Conservation (phyloP, 2,797 vertebrate species). For the Danio kyathit region DNA sequence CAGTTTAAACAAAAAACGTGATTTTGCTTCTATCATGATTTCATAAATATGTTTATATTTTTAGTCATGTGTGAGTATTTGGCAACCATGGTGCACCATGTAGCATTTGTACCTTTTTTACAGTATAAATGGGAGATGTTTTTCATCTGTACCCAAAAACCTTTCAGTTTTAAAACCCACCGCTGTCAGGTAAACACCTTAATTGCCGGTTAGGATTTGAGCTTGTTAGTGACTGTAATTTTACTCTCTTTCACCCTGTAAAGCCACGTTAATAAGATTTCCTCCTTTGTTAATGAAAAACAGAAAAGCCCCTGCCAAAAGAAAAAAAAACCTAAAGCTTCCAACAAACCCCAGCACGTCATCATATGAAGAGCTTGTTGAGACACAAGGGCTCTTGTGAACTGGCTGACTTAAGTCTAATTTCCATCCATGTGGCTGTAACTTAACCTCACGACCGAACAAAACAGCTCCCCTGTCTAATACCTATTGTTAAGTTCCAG, state of each 20-base stretch:
- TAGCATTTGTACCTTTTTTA: too few relatives aligned
- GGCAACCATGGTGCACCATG: too few relatives aligned
- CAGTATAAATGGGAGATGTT: too few relatives aligned
- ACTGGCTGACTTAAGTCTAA: slow-evolving; percentile 56
- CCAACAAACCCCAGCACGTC: slow-evolving; percentile 51
- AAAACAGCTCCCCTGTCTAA: slow-evolving; percentile 40
- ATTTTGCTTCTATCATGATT: too few relatives aligned
- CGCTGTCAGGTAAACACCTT: neutral
- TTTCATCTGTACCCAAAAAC: neutral
- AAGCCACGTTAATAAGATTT: slow-evolving; percentile 61
- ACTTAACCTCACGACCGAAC: slow-evolving; percentile 50
- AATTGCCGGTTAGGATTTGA: slow-evolving; percentile 19
- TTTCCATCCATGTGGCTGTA: slow-evolving; percentile 45
- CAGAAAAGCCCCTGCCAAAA: slow-evolving; percentile 32
- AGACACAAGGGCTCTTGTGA: slow-evolving; percentile 63
- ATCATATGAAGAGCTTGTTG: slow-evolving; percentile 54
- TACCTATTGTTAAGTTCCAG: slow-evolving; percentile 29
- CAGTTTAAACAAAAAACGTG: too few relatives aligned
- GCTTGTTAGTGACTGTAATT: slow-evolving; percentile 56
- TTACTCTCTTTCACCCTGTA: slow-evolving; percentile 44
- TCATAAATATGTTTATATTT: too few relatives aligned
- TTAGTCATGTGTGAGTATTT: too few relatives aligned
- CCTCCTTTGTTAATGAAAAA: slow-evolving; percentile 55
- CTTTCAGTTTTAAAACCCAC: neutral
- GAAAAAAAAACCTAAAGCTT: slow-evolving; percentile 34